A percentile compares a stretch with the other conserved stretches of the same genome.
Conservation (phyloP, 2,113 vertebrate species). For the Psittacara wagleri region DNA sequence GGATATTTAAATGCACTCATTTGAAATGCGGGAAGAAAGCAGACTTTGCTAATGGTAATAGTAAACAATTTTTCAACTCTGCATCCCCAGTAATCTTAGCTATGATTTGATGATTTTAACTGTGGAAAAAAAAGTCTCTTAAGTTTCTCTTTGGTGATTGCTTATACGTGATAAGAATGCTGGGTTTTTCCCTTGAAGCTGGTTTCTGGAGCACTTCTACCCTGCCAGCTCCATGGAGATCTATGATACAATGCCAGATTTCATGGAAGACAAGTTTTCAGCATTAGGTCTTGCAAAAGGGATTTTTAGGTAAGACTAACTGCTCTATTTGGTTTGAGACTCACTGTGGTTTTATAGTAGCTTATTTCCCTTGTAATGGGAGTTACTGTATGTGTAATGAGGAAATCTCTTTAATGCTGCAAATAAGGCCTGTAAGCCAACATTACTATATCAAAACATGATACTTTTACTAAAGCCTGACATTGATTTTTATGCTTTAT, state of each 20-base stretch:
- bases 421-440: not conserved
- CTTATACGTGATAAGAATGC: not conserved
- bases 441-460: not conserved
- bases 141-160: not conserved
- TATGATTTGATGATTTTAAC: not conserved
- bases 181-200: not conserved
- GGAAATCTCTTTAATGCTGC: not conserved
- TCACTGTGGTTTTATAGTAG: conserved; percentile 18
- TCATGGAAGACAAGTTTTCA: conserved; percentile 37
- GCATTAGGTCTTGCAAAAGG: conserved; percentile 11
- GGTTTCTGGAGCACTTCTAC: conserved; percentile 18
- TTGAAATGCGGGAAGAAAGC: not conserved
- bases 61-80: not conserved
- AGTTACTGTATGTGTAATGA: not conserved
- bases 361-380: conserved; percentile 17
- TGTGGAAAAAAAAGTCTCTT: not conserved
- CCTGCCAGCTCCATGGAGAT: conserved; percentile 50
- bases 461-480: not conserved
- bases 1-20: not conserved
- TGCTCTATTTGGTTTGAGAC: conserved; percentile 1
- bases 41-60: not conserved
- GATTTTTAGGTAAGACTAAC: conserved; percentile 3
- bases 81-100: not conserved
- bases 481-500: not conserved
- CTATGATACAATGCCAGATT: conserved; percentile 31